Conservation (phyloP, 2,888 invertebrate genomes). For the Diogma glabrata region DNA sequence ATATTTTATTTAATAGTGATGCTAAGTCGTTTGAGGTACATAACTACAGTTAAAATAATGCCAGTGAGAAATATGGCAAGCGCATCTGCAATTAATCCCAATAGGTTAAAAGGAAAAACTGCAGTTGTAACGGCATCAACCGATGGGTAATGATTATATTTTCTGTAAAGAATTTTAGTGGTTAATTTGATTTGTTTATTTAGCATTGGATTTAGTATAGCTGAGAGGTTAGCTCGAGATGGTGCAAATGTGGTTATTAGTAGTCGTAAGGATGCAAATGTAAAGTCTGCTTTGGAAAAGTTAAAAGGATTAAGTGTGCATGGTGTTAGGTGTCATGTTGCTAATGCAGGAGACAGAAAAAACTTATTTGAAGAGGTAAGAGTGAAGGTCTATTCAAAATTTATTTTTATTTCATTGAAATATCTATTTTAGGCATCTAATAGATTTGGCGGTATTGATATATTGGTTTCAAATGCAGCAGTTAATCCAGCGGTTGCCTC, state of each 20-base stretch:
- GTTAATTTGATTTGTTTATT: conserved; percentile 15
- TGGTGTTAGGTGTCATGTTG: conserved; percentile 87
- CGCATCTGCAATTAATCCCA: conserved; percentile 13
- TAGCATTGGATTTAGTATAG: conserved; percentile 87
- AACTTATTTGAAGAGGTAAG: conserved; percentile 49
- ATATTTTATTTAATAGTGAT: too few relatives aligned
- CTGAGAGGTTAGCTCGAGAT: conserved; percentile 67
- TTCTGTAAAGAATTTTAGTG: background rate
- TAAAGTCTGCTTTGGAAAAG: conserved; percentile 59
- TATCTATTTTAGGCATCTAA: conserved; percentile 36
- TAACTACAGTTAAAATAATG: too few relatives aligned
- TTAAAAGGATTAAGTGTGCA: conserved; percentile 38
- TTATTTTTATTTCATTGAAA: conserved; percentile 35
- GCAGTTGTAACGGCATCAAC: conserved; percentile 86
- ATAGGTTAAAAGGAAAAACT: conserved; percentile 60
- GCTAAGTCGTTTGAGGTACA: too few relatives aligned
- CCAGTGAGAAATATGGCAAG: conserved; percentile 5
- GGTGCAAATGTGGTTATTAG: conserved; percentile 89
- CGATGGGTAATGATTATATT: conserved; percentile 38
- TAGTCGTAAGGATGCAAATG: conserved; percentile 80
- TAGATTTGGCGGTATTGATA: conserved; percentile 80
- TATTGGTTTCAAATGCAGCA: conserved; percentile 92
- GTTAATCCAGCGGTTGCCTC: conserved; percentile 77
- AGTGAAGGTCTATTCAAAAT: background rate
- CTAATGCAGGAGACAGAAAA: conserved; percentile 63